Base-by-base conservation (phyloP, 2,797 vertebrate species). In the Echiichthys vipera region DNA sequence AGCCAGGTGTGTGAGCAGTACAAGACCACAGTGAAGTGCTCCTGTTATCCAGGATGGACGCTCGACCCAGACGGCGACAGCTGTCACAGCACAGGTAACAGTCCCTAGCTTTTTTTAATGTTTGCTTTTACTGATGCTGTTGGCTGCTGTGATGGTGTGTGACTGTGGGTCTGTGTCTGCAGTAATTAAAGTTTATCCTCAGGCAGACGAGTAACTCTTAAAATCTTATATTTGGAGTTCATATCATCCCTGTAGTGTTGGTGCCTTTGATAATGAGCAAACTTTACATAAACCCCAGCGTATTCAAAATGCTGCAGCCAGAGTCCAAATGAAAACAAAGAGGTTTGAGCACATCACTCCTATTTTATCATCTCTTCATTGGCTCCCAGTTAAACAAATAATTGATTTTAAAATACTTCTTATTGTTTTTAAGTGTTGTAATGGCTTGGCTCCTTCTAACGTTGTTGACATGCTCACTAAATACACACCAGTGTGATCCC, bases 1-100 rank as follows among this genome's bases (percentile, higher is more conserved):
- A 98, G 96, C 83, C 98, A 99, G 94, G 95, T 97, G 78, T 99
- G 98, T 74, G 97, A 99, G 78, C 98, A 99, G 86, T 95, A 96
- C 82, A 99, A 99, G 90, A 96, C 96, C 80, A 95, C 91, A 0
- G 97, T 99, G 79, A 99, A 99, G 84, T 99, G 98, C 67, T 99
- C 97, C 0, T 99, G 98, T 86, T 99, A 99, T 0, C 95, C 97
- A 4, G 98, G 98, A 47, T 99, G 98, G 98, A 94, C 86, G 27
- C 95, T 99, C 14, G 95, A 94, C 71, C 85, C 90, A 9, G 97
- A 99, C 25, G 98, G 97, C 62, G 96, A 98, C 91, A 97, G 87
- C 82, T 99, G 98, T 74, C 82, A 95, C 85, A 99, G 96, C 86
- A 92, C 95, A 49, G 97, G 98, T 99, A 94, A 56, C 91, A 22